Evolutionary conservation across 1,140 invertebrate genomes (phyloP).

Genomic region (Trichonephila inaurata): DNA sequence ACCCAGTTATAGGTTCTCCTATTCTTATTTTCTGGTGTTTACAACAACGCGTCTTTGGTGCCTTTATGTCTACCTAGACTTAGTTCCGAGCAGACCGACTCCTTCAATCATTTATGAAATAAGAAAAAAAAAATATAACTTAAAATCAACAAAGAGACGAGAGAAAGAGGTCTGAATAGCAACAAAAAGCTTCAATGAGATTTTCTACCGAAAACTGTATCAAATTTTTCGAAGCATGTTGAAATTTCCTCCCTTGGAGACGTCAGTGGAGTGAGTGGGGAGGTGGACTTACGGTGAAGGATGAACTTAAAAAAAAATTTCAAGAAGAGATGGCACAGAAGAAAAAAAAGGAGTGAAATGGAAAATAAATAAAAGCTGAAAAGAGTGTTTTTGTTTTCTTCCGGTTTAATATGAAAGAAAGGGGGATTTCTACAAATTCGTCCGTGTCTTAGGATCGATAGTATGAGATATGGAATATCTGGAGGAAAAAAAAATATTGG

Average conservation of each 20-base stretch:
- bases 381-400: slow-evolving; percentile 72
- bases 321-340: not conserved
- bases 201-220: slow-evolving; percentile 73
- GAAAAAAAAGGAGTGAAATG: slow-evolving; percentile 54
- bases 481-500: too few relatives aligned
- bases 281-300: not conserved
- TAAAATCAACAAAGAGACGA: slow-evolving; percentile 58
- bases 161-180: slow-evolving; percentile 38
- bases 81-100: not conserved
- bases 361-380: slow-evolving; percentile 73
- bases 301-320: slow-evolving; percentile 20
- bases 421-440: slow-evolving; percentile 64
- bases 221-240: slow-evolving; percentile 75
- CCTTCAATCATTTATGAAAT: slow-evolving; percentile 72
- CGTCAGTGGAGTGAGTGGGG: not conserved
- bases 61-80: not conserved
- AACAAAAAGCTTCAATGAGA: slow-evolving; percentile 74
- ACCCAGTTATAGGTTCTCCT: not conserved
- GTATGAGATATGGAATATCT: too few relatives aligned
- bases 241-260: slow-evolving; percentile 56
- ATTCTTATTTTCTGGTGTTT: not conserved
- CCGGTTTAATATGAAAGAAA: slow-evolving; percentile 53
- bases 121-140: not conserved
- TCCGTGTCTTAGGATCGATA: not conserved
- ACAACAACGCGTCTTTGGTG: not conserved